Evolutionary conservation across 1,140 invertebrate species (phyloP), one percentile per base, ranked within the genome.

Genomic region (Sinella curviseta): DNA sequence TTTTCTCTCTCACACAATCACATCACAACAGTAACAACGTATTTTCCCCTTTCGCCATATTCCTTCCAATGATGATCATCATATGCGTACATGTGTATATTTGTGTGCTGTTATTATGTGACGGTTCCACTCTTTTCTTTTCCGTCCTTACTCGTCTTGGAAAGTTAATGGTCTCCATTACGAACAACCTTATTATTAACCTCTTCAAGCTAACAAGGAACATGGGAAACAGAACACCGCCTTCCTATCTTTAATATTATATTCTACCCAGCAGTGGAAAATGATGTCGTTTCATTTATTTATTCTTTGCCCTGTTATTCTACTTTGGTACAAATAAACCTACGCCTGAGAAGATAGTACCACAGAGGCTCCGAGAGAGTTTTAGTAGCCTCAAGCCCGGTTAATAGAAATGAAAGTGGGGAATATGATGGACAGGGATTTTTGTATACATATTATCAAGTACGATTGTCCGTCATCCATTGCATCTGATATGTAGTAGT

Each of bases 161-260:
- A 60, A 60, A 60, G 55, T 60, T 60, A 60, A 60, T 60, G 55
- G 55, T 60, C 55, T 60, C 55, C 55, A 60, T 60, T 60, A 60
- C 55, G 55, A 4, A 4, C 55, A 60, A 60, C 55, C 24, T 60
- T 60, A 26, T 60, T 60, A 60, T 60, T 60, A 60, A 24, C 55
- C 55, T 60, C 55, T 60, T 60, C 55, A 26, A 60, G 55, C 55
- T 60, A 60, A 60, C 55, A 60, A 60, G 55, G 12, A 60, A 60
- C 14, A n/a, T n/a, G n/a, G n/a, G n/a, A n/a, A n/a, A n/a, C n/a
- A n/a, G n/a, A n/a, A n/a, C n/a, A n/a, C n/a, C n/a, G n/a, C n/a
- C n/a, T n/a, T n/a, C n/a, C n/a, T n/a, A n/a, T n/a, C n/a, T n/a
- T n/a, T n/a, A n/a, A n/a, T n/a, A n/a, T n/a, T n/a, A n/a, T n/a